phyloP scores from a whole-genome alignment of 2,113 vertebrate genomes.

The Capreolus pygargus region DNA sequence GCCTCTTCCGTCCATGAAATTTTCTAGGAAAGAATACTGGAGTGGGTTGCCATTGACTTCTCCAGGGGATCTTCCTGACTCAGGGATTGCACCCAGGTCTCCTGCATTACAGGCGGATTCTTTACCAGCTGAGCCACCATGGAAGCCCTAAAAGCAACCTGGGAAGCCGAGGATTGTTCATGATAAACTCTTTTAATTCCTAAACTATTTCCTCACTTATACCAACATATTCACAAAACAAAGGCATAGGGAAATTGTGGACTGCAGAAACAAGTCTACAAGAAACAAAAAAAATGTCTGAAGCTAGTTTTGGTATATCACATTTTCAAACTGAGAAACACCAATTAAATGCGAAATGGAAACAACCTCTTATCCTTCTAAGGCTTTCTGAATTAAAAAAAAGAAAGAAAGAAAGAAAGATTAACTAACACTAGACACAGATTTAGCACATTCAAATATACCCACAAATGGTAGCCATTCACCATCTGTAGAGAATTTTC shows the following conservation, averaged over 20 bases:
- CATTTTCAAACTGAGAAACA: slow-evolving; percentile 14
- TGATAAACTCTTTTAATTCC: background rate
- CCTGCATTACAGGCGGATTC: background rate
- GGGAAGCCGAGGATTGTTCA: background rate
- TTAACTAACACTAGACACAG: background rate
- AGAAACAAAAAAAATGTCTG: slow-evolving; percentile 33
- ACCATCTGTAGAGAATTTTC: background rate
- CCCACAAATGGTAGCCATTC: background rate
- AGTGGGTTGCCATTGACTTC: background rate
- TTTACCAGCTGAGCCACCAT: background rate
- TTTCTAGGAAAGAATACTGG: background rate
- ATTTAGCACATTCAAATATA: background rate
- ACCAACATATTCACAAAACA: background rate
- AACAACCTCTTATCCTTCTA: slow-evolving; percentile 51
- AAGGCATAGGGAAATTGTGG: background rate
- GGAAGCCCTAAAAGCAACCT: background rate
- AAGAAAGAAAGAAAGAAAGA: background rate
- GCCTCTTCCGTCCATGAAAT: background rate
- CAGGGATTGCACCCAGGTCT: background rate
- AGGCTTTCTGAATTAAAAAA: background rate
- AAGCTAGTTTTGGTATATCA: background rate
- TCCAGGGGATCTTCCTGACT: background rate
- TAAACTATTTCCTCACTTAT: background rate
- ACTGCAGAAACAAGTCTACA: background rate
- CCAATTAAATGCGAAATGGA: slow-evolving; percentile 12